Base-by-base conservation (phyloP, 2,888 invertebrate genomes). In the Drosophila anomelani region DNA sequence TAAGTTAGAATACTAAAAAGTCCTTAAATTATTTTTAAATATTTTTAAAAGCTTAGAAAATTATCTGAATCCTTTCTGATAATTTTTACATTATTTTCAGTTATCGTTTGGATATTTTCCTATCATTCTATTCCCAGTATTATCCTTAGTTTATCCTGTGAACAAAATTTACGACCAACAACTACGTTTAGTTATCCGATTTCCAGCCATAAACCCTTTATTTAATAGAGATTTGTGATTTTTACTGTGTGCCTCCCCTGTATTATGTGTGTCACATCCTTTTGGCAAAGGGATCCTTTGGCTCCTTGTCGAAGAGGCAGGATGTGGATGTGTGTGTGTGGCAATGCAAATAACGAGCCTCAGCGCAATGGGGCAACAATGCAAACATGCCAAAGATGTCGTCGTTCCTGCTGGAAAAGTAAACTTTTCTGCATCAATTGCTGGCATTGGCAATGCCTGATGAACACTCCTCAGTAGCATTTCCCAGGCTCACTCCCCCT, bases 361-460 rank as follows among this genome's bases (percentile, higher is more conserved):
- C 53, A 38, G 69, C 72, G 69, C 72, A 64, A 54, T 61, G 70
- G 39, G 60, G 41, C 71, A 76, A 63, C 75, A 69, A 63, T 63
- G 75, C 75, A 63, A 75, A 75, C 75, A 76, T 62, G 54, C 61
- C 69, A 46, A 62, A 62, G 62, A 62, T 71, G 61, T 70, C 69
- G 54, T 44, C 46, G 63, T 38, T 51, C 29, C 46, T 44, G 53
- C 51, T 57, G 49, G 59, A 77, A 67, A 75, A 75, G 85, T 75
- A 79, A 81, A 86, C 85, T 88, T 84, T 88, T 88, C 76, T 84
- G 87, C 84, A 70, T 84, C 87, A 86, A 88, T 81, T 84, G 87
- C 72, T 84, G 69, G 41, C 63, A 72, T 72, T 71, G 56, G 46
- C 61, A 72, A 46, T 73, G 51, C 44, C 81, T 83, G 88, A 87